Percentiles rank a stretch among this genome's conserved stretches.
Conservation (phyloP, 2,888 invertebrate genomes). For the Drosophila neonasuta region DNA sequence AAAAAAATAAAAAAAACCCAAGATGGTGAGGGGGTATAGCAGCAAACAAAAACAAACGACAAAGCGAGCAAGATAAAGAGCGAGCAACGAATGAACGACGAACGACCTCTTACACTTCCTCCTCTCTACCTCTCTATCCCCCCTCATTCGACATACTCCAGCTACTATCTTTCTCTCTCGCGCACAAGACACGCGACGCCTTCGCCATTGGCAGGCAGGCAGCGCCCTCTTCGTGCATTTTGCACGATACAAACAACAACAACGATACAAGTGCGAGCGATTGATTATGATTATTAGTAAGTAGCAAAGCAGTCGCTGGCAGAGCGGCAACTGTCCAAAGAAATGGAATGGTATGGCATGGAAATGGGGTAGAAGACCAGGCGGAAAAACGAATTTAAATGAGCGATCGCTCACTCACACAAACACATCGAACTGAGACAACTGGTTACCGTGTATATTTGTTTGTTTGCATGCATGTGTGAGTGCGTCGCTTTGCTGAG, state of each 20-base stretch:
- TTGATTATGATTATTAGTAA: constrained; percentile 76
- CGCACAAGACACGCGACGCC: constrained; percentile 30
- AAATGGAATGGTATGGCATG: constrained; percentile 27
- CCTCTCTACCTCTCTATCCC: not conserved
- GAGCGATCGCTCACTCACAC: constrained; percentile 53
- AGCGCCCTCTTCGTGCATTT: constrained; percentile 53
- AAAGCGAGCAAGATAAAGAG: constrained; percentile 59
- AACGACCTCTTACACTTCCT: constrained; percentile 38
- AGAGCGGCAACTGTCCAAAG: constrained; percentile 56
- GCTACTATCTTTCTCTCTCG: constrained; percentile 36
- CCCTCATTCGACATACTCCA: constrained; percentile 32
- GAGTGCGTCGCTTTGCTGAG: constrained; percentile 15
- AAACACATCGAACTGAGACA: constrained; percentile 32
- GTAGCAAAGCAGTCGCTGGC: constrained; percentile 57
- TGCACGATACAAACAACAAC: constrained; percentile 69
- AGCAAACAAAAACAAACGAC: constrained; percentile 71
- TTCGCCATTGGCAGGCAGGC: constrained; percentile 7
- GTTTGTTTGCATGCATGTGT: constrained; percentile 24
- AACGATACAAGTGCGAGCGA: constrained; percentile 74
- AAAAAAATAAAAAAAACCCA: not conserved
- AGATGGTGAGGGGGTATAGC: constrained; percentile 28
- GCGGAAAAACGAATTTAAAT: constrained; percentile 74
- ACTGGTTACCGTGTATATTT: constrained; percentile 51
- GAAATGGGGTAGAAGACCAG: constrained; percentile 50
- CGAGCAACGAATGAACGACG: constrained; percentile 21